phyloP scores from a whole-genome alignment of 2,797 vertebrate species.

The Ctenochaetus hawaiiensis region DNA sequence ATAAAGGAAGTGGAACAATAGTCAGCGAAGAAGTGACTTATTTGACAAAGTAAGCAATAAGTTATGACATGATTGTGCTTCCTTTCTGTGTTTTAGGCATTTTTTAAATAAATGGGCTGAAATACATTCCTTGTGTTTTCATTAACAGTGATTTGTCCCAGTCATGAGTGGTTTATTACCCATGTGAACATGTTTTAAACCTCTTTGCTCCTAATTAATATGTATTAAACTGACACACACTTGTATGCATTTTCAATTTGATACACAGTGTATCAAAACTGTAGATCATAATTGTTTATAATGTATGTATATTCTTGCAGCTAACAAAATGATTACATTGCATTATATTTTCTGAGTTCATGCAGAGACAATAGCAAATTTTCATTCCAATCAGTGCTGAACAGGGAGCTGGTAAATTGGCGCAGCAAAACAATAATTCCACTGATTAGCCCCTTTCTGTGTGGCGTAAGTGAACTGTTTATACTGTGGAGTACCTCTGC shows the following conservation, averaged over 20 bases:
- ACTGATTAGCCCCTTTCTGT: conserved; percentile 99
- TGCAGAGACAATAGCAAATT: conserved; percentile 91
- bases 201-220: conserved; percentile 46
- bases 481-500: conserved; percentile 99
- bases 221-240: conserved; percentile 41
- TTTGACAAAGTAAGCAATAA: conserved; percentile 29
- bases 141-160: conserved; percentile 41
- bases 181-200: conserved; percentile 41
- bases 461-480: conserved; percentile 99
- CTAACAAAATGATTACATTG: conserved; percentile 83
- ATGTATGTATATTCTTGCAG: conserved; percentile 80
- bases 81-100: conserved; percentile 13
- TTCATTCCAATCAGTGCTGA: conserved; percentile 99
- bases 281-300: conserved; percentile 72
- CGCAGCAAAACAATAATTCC: conserved; percentile 99
- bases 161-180: conserved; percentile 43
- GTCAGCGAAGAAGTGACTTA: conserved; percentile 29
- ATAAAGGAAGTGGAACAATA: conserved; percentile 34
- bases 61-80: conserved; percentile 20
- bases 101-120: conserved; percentile 20
- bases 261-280: conserved; percentile 53
- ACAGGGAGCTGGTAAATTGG: conserved; percentile 99
- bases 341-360: conserved; percentile 86
- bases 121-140: conserved; percentile 24
- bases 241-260: conserved; percentile 31